Evolutionary conservation across 2,888 invertebrate species (phyloP).

Genomic region (Himalopsyche kuldschensis): DNA sequence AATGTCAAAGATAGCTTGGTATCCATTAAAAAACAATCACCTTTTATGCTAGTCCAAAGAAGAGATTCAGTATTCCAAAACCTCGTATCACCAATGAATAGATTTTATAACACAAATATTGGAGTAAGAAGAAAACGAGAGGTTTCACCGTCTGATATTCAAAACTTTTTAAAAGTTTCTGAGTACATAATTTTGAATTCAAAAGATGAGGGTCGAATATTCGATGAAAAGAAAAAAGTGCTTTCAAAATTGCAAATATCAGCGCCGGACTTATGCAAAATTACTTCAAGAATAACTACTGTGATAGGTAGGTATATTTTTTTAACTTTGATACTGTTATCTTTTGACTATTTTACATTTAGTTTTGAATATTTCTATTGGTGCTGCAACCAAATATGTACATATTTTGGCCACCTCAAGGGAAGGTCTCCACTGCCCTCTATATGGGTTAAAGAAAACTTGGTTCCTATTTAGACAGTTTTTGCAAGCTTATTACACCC

Average conservation of each 20-base stretch:
- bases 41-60: background rate
- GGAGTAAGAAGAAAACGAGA: conserved; percentile 21
- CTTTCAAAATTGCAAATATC: conserved; percentile 24
- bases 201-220: conserved; percentile 19
- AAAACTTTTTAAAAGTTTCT: conserved; percentile 30
- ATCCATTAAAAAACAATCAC: background rate
- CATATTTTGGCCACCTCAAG: no score
- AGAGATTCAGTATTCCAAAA: background rate
- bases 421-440: no score
- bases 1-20: background rate
- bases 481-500: no score
- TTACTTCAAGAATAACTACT: conserved; percentile 9
- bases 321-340: no score
- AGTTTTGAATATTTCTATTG: no score
- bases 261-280: conserved; percentile 23
- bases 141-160: conserved; percentile 27
- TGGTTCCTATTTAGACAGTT: no score
- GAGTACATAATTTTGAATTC: conserved; percentile 38
- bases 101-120: background rate
- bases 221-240: conserved; percentile 32
- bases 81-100: background rate
- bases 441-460: no score
- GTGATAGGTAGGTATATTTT: conserved; percentile 20
- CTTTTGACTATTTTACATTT: no score
- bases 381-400: no score